Conservation (phyloP, 2,888 invertebrate genomes). For the Mesorhabditis belari region DNA sequence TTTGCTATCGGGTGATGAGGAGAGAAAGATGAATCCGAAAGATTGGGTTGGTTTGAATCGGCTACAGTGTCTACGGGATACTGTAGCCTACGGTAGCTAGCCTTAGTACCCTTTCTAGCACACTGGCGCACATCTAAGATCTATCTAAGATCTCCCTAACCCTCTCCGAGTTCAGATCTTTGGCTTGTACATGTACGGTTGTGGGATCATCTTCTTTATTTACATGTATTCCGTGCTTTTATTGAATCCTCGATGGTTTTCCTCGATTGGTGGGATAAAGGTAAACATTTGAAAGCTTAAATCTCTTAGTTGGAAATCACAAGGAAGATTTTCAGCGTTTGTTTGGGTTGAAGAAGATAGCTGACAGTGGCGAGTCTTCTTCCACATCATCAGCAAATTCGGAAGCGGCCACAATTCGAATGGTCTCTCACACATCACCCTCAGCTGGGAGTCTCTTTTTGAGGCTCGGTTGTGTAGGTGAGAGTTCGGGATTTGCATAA, state of each 20-base stretch:
- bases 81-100: neutral
- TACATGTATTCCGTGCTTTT: slow-evolving; percentile 46
- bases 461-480: slow-evolving; percentile 42
- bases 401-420: slow-evolving; percentile 34
- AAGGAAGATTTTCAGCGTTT: neutral
- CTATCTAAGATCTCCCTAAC: neutral
- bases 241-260: slow-evolving; percentile 42
- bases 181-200: slow-evolving; percentile 48
- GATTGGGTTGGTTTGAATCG: slow-evolving; percentile 30
- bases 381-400: slow-evolving; percentile 4
- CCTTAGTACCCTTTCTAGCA: neutral
- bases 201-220: slow-evolving; percentile 37
- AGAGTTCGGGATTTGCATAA: neutral
- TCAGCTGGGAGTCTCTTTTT: slow-evolving; percentile 48
- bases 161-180: slow-evolving; percentile 31
- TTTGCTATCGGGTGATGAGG: slow-evolving; percentile 35
- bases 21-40: slow-evolving; percentile 31
- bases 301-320: too few species aligned
- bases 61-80: too few species aligned
- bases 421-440: slow-evolving; percentile 43
- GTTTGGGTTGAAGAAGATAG: too few species aligned
- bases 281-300: slow-evolving; percentile 4
- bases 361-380: too few species aligned
- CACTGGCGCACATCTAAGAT: neutral
- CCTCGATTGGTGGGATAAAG: slow-evolving; percentile 15